phyloP scores from a whole-genome alignment of 2,888 invertebrate species.

The Xestia rhomboidea region DNA sequence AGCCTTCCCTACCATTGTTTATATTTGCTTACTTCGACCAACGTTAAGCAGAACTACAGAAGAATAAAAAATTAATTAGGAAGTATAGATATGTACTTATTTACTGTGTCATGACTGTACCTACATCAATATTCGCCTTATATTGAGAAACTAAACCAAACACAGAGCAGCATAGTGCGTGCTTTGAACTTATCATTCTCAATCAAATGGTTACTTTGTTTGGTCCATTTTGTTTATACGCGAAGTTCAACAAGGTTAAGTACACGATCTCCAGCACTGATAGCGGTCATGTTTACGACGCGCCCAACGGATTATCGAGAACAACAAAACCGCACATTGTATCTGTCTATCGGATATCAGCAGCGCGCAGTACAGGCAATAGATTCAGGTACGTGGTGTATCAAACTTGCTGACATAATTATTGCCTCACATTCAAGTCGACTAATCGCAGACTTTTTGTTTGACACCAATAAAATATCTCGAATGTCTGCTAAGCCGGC shows the following conservation, averaged over 20 bases:
- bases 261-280: slow-evolving; percentile 13
- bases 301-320: not conserved
- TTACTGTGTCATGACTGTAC: not conserved
- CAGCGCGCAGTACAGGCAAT: not conserved
- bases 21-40: not conserved
- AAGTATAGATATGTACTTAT: not conserved
- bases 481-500: not conserved
- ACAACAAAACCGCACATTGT: slow-evolving; percentile 10
- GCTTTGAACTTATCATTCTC: not conserved
- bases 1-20: not conserved
- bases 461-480: not conserved
- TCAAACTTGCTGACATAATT: too few relatives aligned
- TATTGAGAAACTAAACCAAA: not conserved
- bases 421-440: too few relatives aligned
- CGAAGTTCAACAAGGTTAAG: slow-evolving; percentile 34
- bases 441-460: not conserved
- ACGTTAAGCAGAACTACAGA: not conserved
- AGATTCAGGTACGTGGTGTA: too few relatives aligned
- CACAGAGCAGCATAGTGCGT: not conserved
- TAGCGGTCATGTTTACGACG: not conserved
- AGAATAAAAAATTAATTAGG: not conserved
- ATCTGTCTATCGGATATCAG: not conserved
- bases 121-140: not conserved
- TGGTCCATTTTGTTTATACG: not conserved
- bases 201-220: slow-evolving; percentile 20